A percentile compares a stretch with the other conserved stretches of the same genome.
Evolutionary conservation across 2,113 vertebrate genomes (phyloP).

Genomic region (Willisornis vidua): DNA sequence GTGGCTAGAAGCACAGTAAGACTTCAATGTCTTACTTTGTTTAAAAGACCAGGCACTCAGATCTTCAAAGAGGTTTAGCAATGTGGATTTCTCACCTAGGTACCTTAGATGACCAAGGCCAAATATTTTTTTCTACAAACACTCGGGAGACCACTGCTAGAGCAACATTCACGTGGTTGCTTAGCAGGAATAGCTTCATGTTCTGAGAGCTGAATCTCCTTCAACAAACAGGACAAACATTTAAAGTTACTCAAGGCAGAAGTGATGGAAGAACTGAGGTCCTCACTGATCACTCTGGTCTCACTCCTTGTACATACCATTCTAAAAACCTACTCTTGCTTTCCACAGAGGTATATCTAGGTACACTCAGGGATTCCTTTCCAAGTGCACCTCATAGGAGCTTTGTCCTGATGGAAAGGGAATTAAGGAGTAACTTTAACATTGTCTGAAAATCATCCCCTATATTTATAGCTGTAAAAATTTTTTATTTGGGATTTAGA

Average conservation of each 20-base stretch:
- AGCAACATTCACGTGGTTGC: not conserved
- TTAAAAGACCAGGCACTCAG: not conserved
- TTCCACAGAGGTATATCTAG: constrained; percentile 2
- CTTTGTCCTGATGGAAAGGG: constrained; percentile 51
- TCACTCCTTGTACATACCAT: not conserved
- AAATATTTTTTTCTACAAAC: not conserved
- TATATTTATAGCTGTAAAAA: constrained; percentile 67
- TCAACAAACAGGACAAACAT: not conserved
- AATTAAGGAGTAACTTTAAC: constrained; percentile 46
- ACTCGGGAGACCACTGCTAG: not conserved
- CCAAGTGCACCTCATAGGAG: constrained; percentile 33
- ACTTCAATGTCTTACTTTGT: not conserved
- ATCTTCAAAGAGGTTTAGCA: not conserved
- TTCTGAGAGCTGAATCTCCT: not conserved
- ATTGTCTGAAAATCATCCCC: constrained; percentile 43
- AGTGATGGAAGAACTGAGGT: not conserved
- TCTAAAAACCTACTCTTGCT: constrained; percentile 54
- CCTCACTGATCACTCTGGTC: not conserved
- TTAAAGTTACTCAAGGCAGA: not conserved
- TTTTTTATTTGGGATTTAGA: constrained; percentile 39
- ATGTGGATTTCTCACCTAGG: not conserved
- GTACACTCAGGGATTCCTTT: constrained; percentile 73
- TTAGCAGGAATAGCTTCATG: not conserved
- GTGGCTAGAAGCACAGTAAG: constrained; percentile 71
- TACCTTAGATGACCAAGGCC: not conserved